These are phyloP conservation scores for Zeus faber DNA, from an alignment of 2,113 vertebrate genomes.

Conservation along the genomic window DNA sequence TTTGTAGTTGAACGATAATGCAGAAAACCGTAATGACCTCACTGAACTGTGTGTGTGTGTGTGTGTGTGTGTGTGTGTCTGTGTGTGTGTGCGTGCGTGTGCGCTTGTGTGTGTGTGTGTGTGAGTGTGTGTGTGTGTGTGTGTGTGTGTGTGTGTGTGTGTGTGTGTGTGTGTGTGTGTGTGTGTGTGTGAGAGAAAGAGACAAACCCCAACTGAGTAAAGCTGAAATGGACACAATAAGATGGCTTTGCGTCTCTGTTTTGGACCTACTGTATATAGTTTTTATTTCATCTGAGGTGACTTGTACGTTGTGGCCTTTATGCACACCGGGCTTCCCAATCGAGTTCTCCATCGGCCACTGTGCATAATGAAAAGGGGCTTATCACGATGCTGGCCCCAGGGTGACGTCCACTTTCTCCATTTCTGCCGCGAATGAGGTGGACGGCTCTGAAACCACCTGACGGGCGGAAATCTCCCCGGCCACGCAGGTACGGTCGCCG, in stretches of 20 bases:
- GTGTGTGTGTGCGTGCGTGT: background rate
- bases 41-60: background rate
- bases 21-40: too few relatives aligned
- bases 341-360: slow-evolving; percentile 59
- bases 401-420: slow-evolving; percentile 68
- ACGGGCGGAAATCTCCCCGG: slow-evolving; percentile 54
- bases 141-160: too few relatives aligned
- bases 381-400: slow-evolving; percentile 65
- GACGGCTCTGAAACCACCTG: slow-evolving; percentile 63
- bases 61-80: background rate
- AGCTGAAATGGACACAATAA: slow-evolving; percentile 50
- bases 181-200: slow-evolving; percentile 25
- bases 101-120: background rate
- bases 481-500: slow-evolving; percentile 47
- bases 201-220: slow-evolving; percentile 8
- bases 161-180: background rate
- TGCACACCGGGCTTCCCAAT: slow-evolving; percentile 59
- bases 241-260: slow-evolving; percentile 41
- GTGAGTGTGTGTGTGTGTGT: background rate
- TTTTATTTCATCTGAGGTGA: slow-evolving; percentile 64
- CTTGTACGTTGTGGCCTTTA: slow-evolving; percentile 57
- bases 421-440: slow-evolving; percentile 55
- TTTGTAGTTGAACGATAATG: too few relatives aligned
- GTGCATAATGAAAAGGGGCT: slow-evolving; percentile 74
- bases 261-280: slow-evolving; percentile 6